phyloP scores from a whole-genome alignment of 1,140 invertebrate genomes.

The Chironomus tepperi region DNA sequence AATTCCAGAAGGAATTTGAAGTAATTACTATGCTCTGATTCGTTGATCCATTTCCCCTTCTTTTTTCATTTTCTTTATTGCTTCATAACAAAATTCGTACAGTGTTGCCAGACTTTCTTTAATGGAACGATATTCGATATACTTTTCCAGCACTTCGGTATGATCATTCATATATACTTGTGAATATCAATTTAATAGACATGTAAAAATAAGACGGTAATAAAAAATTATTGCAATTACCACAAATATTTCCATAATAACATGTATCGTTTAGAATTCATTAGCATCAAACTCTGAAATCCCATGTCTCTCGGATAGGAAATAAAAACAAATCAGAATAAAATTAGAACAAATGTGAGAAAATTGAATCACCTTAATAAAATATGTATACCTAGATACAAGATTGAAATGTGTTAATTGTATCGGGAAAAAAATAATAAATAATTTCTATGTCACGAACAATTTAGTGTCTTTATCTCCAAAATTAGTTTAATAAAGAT shows the following conservation, averaged over 20 bases:
- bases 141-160: no score
- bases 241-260: background rate
- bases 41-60: no score
- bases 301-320: background rate
- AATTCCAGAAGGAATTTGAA: no score
- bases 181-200: background rate
- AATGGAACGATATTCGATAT: background rate
- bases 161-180: background rate
- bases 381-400: background rate
- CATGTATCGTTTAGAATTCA: background rate
- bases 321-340: background rate
- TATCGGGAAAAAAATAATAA: background rate
- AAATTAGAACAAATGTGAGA: slow-evolving; percentile 8
- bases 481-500: no score
- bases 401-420: background rate
- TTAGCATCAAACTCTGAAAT: background rate
- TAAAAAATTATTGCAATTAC: background rate
- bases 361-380: background rate
- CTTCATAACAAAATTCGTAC: background rate
- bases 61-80: background rate
- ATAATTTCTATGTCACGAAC: background rate
- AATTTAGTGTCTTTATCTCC: no score
- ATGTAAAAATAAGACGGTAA: background rate
- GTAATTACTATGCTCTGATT: no score
- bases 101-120: background rate